Evolutionary conservation across 1,140 invertebrate species (phyloP), one percentile per base, ranked within the genome.

Genomic region (Araneus ventricosus): DNA sequence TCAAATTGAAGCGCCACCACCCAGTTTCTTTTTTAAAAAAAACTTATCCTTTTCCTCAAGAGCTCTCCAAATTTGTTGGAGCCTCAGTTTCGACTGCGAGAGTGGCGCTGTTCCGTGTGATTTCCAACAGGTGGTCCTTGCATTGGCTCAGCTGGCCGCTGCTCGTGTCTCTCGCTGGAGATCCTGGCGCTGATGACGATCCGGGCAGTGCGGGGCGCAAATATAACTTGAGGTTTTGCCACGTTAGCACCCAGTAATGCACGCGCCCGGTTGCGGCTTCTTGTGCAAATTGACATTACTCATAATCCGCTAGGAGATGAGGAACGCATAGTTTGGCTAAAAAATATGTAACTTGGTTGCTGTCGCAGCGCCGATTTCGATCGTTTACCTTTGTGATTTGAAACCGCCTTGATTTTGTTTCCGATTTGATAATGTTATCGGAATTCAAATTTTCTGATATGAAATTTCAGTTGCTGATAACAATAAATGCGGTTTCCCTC

Each of bases 191-290:
- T 34, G 88, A 89, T 89, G 67, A 67, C 63, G 67, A 89, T 17
- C 1, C 39, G 1, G 52, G 24, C 61, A 7, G 8, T 30, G 67
- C 17, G 27, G 37, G 88, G 67, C 39, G 88, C 88, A 89, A 89
- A 89, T 89, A 89, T 75, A 89, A 89, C 88, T 89, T 89, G 88
- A 79, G 88, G 88, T 89, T 89, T 89, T 79, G 88, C 88, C 88
- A 89, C 88, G 88, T 89, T 89, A 89, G 88, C 88, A 89, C 88
- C 41, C 88, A 52, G 88, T 89, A 70, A 89, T 37, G 67, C 88
- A 89, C 45, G 88, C 86, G 59, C 22, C 24, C 61, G 27, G 20
- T 59, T 86, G 59, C 10, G 8, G 34, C 10, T 10, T 37, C 61
- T 67, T 89, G 63, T 89, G 88, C 41, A 89, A 89, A 89, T 79